phyloP scores from a whole-genome alignment of 2,113 vertebrate species.

The Leuciscus idus region DNA sequence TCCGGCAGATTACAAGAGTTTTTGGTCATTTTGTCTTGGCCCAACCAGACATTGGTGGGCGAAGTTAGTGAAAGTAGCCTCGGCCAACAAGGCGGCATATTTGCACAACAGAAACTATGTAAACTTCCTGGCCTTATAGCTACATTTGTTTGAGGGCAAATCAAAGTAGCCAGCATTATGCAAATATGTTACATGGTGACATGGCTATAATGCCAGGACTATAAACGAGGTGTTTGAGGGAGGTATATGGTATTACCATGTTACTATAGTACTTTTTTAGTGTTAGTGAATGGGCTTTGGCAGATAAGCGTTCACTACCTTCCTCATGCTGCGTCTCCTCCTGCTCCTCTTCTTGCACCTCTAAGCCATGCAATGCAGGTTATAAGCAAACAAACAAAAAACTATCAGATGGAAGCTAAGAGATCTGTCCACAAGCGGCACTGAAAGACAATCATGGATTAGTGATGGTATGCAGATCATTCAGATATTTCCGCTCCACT shows the following conservation, averaged over 20 bases:
- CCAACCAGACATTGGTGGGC: no score
- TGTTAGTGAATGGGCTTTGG: background rate
- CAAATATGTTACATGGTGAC: no score
- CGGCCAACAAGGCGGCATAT: no score
- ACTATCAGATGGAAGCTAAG: background rate
- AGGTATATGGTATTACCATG: background rate
- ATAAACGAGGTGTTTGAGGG: no score
- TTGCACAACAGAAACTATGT: no score
- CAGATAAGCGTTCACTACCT: background rate
- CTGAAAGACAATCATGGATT: background rate
- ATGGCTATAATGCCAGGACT: no score
- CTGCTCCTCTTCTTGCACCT: constrained; percentile 37
- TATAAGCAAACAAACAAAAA: background rate
- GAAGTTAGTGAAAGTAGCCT: no score
- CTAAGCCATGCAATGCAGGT: constrained; percentile 21
- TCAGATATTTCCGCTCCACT: background rate
- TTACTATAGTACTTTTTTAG: background rate
- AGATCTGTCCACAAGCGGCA: background rate
- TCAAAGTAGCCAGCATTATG: no score
- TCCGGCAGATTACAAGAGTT: no score
- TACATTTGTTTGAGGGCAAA: no score
- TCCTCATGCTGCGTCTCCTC: constrained; percentile 21
- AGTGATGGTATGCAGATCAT: background rate
- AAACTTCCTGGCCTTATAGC: no score
- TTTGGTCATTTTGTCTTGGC: no score